Evolutionary conservation across 2,113 vertebrate genomes (phyloP), one percentile per base, ranked within the genome.

Genomic region (Cephalophus harveyi): DNA sequence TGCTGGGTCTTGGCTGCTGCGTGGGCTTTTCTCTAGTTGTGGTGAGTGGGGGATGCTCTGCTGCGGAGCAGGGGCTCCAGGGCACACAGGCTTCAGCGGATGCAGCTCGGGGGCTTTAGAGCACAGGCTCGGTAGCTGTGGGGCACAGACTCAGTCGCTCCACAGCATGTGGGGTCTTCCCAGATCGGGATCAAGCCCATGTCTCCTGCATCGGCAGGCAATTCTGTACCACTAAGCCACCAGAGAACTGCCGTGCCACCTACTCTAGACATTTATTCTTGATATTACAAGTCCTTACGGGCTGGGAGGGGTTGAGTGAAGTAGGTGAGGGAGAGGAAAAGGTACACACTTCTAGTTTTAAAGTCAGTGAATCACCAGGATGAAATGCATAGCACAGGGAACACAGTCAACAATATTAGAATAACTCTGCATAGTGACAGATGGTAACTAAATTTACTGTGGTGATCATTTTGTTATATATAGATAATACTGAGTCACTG

Each of bases 1-100:
- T 74, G 67, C n/a, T 43, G 71, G 71, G 71, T 43, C 71, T 43
- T 76, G 23, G 36, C 25, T 27, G 71, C 12, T 14, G 36, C 6
- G 5, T 25, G 36, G 71, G 71, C 36, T 4, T 76, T 2, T 76
- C 71, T 16, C 23, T 15, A 4, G 71, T 3, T 15, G 71, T 27
- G 71, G 71, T 27, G 71, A 76, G 71, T 9, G 3, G 36, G 21
- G 21, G 71, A 43, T 43, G 40, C 71, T 76, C 40, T 14, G 36
- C 12, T 1, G 12, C 3, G 3, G 23, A 76, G 36, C 40, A 7
- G 12, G 1, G 36, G 21, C 21, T 76, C 36, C 13, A 1, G 23
- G 36, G 12, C 15, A 6, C 71, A 2, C 1, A 7, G 71, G 23
- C 40, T 0, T 76, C 71, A 27, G 71, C 13, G 9, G 21, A 13